Base-by-base conservation (phyloP, 2,888 invertebrate species). In the Pachycephus smyrnensis region DNA sequence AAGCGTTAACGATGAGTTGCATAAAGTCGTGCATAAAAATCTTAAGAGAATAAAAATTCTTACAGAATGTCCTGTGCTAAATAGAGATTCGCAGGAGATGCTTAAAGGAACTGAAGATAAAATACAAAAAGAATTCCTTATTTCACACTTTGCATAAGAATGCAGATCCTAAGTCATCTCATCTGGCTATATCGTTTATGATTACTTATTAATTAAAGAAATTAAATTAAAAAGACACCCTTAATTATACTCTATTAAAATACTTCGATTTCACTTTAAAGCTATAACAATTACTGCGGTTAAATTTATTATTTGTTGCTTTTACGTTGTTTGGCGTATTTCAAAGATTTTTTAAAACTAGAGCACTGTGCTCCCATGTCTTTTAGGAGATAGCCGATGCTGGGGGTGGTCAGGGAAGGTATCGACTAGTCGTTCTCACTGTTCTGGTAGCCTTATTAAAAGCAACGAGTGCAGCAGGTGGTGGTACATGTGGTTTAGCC, bases 401-500 rank as follows among this genome's bases (percentile, higher is more conserved):
- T 75, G 89, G 88, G 79, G 87, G 86, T 82, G 88, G 88, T 82
- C 79, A 76, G 36, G 79, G 78, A 77, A 83, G 79, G 76, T 78
- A 82, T 77, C 81, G 79, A 79, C 78, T 75, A 32, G 68, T 73
- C 23, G 31, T 79, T 68, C 73, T 75, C 73, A 33, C 74, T 69
- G 55, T 77, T 68, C 76, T 75, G 73, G 76, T 88, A 73, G 69
- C 82, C 73, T 75, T 88, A 74, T 75, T 82, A 30, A 79, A 79
- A 40, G 76, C 79, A 77, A 77, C 84, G 12, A 82, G 79, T 77
- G 74, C 76, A 71, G 82, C 79, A 73, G 73, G 37, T 73, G 85
- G 84, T 68, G 71, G 88, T 75, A 88, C 95, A 87, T 97, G 97
- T 92, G 94, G 95, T 89, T 94, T 96, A 86, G 95, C 96, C 84